phyloP scores from a whole-genome alignment of 2,113 vertebrate genomes.

The Corvus hawaiiensis region DNA sequence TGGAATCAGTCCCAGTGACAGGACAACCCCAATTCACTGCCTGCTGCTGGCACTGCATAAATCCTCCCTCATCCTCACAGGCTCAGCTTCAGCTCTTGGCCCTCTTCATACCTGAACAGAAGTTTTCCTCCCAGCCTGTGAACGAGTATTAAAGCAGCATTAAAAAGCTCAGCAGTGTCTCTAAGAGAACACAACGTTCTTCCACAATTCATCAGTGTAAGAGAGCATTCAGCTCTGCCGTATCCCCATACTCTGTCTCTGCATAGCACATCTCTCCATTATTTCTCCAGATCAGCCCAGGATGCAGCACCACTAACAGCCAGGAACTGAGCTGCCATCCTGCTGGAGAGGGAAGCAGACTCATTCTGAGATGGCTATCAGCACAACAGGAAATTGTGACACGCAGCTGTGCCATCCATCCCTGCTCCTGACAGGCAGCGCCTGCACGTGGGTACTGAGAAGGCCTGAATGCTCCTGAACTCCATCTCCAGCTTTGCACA shows the following conservation, averaged over 20 bases:
- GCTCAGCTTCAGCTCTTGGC: neutral
- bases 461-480: neutral
- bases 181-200: neutral
- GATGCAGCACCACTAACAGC: neutral
- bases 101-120: neutral
- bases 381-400: neutral
- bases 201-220: neutral
- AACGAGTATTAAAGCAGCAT: neutral
- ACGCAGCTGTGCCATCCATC: neutral
- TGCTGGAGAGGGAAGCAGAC: neutral
- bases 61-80: neutral
- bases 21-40: neutral
- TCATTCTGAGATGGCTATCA: neutral
- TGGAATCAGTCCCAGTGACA: accelerated
- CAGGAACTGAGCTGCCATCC: neutral
- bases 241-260: neutral
- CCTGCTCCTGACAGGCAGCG: neutral
- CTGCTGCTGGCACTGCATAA: neutral
- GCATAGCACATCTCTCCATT: neutral
- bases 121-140: neutral
- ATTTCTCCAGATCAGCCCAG: neutral
- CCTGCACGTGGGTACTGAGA: neutral
- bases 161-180: neutral
- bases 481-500: neutral
- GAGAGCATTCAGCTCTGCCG: neutral